phyloP scores from a whole-genome alignment of 1,140 invertebrate species.

The Nephotettix cincticeps region DNA sequence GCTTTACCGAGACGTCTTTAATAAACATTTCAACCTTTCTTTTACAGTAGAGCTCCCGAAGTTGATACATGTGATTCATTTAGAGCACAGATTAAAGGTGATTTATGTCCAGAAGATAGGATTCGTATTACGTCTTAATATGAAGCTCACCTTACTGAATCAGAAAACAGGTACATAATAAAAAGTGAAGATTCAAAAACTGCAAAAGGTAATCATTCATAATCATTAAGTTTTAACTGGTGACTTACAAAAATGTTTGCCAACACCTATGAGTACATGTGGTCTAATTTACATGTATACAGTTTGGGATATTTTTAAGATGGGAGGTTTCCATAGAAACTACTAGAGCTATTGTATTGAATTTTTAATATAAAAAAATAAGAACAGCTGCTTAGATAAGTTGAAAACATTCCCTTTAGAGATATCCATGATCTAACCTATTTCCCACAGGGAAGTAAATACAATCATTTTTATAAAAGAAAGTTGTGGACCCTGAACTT shows the following conservation, averaged over 20 bases:
- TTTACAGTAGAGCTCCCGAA: constrained; percentile 17
- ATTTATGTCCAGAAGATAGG: neutral
- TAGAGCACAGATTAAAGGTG: constrained; percentile 9
- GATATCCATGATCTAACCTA: no score
- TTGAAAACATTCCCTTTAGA: no score
- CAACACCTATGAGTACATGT: constrained; percentile 26
- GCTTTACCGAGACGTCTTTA: constrained; percentile 5
- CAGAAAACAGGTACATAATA: neutral
- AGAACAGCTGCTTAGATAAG: no score
- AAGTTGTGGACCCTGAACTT: constrained; percentile 28
- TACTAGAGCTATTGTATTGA: no score
- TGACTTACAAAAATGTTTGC: constrained; percentile 25
- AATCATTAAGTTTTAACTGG: constrained; percentile 10
- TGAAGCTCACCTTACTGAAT: constrained; percentile 1
- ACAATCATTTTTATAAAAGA: constrained; percentile 31
- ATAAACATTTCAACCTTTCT: constrained; percentile 8
- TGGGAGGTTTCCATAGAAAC: no score
- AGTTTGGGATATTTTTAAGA: no score
- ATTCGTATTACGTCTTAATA: neutral
- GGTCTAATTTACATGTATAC: no score
- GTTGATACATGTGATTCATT: constrained; percentile 16
- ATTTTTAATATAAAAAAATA: no score
- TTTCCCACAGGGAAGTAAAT: no score
- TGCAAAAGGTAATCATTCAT: neutral
- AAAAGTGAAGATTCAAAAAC: constrained; percentile 9